Conservation (phyloP, 1,140 invertebrate species). For the Aphis craccivora region DNA sequence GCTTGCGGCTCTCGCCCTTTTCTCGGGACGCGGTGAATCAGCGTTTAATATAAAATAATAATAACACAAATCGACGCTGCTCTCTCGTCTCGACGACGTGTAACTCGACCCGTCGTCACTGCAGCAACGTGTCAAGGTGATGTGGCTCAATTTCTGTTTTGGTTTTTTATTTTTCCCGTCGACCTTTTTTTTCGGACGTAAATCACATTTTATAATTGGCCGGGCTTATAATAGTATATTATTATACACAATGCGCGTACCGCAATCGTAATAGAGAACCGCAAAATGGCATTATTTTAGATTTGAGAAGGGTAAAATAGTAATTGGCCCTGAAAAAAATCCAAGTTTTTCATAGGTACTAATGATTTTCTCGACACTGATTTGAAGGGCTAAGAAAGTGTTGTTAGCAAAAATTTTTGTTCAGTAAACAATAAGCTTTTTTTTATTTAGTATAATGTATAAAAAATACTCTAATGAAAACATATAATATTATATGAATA, state of each 20-base stretch:
- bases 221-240: not conserved
- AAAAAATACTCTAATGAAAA: too few species aligned
- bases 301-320: too few species aligned
- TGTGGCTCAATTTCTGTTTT: not conserved
- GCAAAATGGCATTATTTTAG: too few species aligned
- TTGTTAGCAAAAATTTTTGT: too few species aligned
- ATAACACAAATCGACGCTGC: not conserved
- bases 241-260: not conserved
- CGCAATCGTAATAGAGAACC: not conserved
- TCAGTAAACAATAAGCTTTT: too few species aligned
- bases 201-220: not conserved
- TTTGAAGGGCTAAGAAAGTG: too few species aligned
- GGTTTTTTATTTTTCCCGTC: not conserved
- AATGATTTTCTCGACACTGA: too few species aligned
- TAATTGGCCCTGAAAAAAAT: too few species aligned
- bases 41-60: constrained; percentile 29
- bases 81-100: not conserved
- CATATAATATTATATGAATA: too few species aligned
- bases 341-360: too few species aligned
- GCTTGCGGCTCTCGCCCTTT: not conserved
- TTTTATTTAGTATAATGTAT: too few species aligned
- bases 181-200: not conserved
- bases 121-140: too few species aligned
- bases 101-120: constrained; percentile 7
- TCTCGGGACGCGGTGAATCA: not conserved